phyloP scores from a whole-genome alignment of 2,797 vertebrate species.

The Phrynocephalus guinanensis region DNA sequence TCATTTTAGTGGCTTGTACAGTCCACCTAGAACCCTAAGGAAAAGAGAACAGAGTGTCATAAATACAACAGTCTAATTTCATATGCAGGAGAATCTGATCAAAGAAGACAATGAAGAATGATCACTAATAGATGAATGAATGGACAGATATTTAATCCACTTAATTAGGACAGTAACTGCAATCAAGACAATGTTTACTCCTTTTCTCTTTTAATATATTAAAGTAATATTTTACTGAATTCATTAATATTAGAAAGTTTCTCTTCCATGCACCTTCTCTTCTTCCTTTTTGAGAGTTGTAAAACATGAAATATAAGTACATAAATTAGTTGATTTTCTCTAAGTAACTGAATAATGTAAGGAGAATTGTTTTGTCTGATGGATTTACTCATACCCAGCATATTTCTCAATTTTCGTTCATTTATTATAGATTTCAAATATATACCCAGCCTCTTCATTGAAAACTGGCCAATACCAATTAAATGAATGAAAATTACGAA shows the following conservation, averaged over 20 bases:
- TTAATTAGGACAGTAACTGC: not conserved
- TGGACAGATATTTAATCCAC: not conserved
- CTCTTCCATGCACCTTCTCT: not conserved
- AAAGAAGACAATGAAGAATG: not conserved
- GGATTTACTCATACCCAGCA: not conserved
- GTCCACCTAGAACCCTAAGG: conserved; percentile 96
- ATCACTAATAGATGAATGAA: not conserved
- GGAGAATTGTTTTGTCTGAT: not conserved
- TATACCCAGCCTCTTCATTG: not conserved
- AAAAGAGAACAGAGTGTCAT: conserved; percentile 53
- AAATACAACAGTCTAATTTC: not conserved
- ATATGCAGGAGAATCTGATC: conserved; percentile 10
- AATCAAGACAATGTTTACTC: not conserved
- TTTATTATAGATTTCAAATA: not conserved
- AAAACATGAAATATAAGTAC: not conserved
- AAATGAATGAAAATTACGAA: not conserved
- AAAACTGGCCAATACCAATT: not conserved
- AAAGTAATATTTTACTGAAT: not conserved
- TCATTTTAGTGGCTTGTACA: conserved; percentile 94
- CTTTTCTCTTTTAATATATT: not conserved
- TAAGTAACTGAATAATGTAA: too few relatives aligned
- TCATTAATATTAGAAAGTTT: not conserved
- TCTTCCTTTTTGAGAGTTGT: not conserved
- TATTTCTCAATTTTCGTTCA: not conserved
- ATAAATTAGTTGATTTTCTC: not conserved